Percentiles rank a stretch among this genome's conserved stretches.
These are phyloP conservation scores for Eclectus roratus DNA, from an alignment of 2,113 vertebrate genomes.

Conservation along the genomic window DNA sequence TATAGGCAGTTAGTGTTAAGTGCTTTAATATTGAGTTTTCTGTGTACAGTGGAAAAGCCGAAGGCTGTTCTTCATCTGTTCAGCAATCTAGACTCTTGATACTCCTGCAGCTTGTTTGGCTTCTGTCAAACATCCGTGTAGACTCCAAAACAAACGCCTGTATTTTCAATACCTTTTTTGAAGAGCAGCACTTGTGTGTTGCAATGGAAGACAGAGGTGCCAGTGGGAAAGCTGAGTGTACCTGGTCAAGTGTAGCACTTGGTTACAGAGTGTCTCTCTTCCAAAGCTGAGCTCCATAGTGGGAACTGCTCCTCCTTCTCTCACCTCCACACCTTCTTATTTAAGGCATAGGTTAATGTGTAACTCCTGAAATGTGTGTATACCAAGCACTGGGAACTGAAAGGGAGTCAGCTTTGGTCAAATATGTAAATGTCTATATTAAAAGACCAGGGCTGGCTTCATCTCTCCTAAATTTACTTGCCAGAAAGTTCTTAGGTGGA, in stretches of 20 bases:
- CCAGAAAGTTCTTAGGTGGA: background rate
- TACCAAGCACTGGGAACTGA: background rate
- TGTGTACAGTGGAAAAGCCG: rapidly evolving
- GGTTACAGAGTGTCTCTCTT: background rate
- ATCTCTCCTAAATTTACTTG: background rate
- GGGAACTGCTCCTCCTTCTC: background rate
- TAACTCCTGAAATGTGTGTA: background rate
- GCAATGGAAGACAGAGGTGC: background rate
- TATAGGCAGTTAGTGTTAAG: background rate
- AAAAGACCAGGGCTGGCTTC: background rate
- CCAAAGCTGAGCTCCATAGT: background rate
- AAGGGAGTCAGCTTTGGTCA: background rate
- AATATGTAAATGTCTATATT: background rate
- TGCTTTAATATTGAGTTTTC: background rate
- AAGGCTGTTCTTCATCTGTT: background rate
- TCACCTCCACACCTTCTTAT: background rate
- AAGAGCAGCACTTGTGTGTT: rapidly evolving
- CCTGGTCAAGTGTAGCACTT: rapidly evolving
- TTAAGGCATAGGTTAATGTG: background rate
- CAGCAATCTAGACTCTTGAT: background rate
- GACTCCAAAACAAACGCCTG: background rate
- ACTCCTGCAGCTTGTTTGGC: background rate
- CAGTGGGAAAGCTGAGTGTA: background rate
- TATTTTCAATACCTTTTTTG: background rate
- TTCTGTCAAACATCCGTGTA: background rate